These are phyloP conservation scores for Dryobota labecula DNA, from an alignment of 2,888 invertebrate genomes.

Conservation along the genomic window DNA sequence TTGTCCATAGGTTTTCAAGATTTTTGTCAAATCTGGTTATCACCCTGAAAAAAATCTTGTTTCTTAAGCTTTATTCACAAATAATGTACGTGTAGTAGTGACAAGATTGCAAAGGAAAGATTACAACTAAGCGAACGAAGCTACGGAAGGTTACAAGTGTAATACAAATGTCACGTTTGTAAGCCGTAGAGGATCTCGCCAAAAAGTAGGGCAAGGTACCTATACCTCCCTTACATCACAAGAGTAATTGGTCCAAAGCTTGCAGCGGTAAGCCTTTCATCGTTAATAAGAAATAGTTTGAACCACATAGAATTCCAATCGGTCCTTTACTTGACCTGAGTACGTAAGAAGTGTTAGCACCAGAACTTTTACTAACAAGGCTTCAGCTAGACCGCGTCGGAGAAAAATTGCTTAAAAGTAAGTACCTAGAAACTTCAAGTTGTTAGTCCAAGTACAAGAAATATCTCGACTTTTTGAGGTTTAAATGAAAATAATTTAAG, in stretches of 20 bases:
- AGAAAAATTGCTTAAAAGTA: slow-evolving; percentile 49
- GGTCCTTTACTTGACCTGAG: slow-evolving; percentile 14
- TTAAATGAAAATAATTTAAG: slow-evolving; percentile 16
- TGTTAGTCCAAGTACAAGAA: slow-evolving; percentile 22
- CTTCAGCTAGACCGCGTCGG: slow-evolving; percentile 42
- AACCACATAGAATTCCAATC: slow-evolving; percentile 37
- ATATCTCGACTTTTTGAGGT: slow-evolving; percentile 2
- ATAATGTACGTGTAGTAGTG: slow-evolving; percentile 10
- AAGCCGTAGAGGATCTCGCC: slow-evolving; percentile 49
- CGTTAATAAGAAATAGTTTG: slow-evolving; percentile 54
- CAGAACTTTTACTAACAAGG: slow-evolving; percentile 55
- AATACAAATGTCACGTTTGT: slow-evolving; percentile 56
- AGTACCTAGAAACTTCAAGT: slow-evolving; percentile 38
- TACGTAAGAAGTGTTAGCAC: slow-evolving; percentile 27
- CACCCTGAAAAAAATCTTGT: slow-evolving; percentile 2
- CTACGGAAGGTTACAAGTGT: slow-evolving; percentile 44
- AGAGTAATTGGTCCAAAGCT: slow-evolving; percentile 59
- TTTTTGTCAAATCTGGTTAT: not conserved
- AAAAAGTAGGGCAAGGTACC: slow-evolving; percentile 59
- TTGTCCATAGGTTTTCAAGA: not conserved
- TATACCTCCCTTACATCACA: slow-evolving; percentile 25
- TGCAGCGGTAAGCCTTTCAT: slow-evolving; percentile 31
- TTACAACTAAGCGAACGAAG: slow-evolving; percentile 33
- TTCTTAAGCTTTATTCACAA: slow-evolving; percentile 37
- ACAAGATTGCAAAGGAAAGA: slow-evolving; percentile 36